Evolutionary conservation across 2,797 vertebrate genomes (phyloP).

Genomic region (Cynopterus sphinx): DNA sequence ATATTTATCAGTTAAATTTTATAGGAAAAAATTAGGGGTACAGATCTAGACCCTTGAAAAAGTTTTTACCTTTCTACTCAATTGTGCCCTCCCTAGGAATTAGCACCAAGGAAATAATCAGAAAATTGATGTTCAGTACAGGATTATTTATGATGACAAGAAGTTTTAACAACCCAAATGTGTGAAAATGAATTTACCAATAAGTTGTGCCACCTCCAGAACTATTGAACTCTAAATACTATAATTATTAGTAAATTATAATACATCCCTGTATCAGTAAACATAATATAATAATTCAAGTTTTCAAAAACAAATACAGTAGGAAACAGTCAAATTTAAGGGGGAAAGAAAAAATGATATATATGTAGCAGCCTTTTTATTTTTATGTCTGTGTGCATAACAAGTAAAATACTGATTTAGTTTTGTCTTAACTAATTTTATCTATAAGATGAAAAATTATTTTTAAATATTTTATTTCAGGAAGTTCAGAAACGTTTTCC

Average conservation of each 20-base stretch:
- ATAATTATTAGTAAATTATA: not conserved
- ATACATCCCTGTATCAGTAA: not conserved
- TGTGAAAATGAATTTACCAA: not conserved
- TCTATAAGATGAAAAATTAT: not conserved
- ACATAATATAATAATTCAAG: not conserved
- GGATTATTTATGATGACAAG: not conserved
- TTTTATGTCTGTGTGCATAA: not conserved
- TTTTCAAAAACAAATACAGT: not conserved
- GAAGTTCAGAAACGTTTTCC: slow-evolving; percentile 98
- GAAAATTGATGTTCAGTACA: not conserved
- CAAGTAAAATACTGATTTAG: not conserved
- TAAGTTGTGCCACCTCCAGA: not conserved
- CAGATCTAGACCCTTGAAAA: not conserved
- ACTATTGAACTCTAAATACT: not conserved
- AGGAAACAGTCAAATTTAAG: not conserved
- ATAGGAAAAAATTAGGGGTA: not conserved
- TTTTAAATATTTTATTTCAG: slow-evolving; percentile 81
- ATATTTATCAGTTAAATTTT: not conserved
- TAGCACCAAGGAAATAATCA: not conserved
- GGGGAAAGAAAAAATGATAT: not conserved
- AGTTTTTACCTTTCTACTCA: not conserved
- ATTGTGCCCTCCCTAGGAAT: not conserved
- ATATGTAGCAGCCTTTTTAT: not conserved
- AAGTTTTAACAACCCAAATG: not conserved
- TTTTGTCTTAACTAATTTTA: not conserved